Evolutionary conservation across 2,888 invertebrate species (phyloP).

Genomic region (Pristionchus japonicus): DNA sequence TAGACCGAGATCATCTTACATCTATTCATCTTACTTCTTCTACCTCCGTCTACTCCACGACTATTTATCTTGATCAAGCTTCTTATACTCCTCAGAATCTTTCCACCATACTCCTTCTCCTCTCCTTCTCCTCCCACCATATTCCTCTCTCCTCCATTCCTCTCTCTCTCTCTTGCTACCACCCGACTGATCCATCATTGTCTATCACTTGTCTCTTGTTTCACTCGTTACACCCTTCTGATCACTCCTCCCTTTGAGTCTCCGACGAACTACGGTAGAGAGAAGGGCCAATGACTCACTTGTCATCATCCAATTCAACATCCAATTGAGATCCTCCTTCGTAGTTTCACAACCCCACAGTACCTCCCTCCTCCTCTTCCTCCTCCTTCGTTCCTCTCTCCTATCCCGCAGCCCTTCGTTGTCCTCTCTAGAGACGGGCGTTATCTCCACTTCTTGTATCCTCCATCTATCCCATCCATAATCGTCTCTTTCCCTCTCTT

Average conservation of each 20-base stretch:
- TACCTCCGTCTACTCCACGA: background rate
- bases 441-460: constrained; percentile 17
- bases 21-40: background rate
- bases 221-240: constrained; percentile 23
- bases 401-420: constrained; percentile 22
- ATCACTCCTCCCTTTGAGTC: background rate
- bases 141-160: background rate
- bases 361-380: background rate
- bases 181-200: constrained; percentile 17
- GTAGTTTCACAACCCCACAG: background rate
- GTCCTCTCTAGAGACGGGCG: background rate
- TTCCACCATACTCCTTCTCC: background rate
- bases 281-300: background rate
- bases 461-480: constrained; percentile 35
- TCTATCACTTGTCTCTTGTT: constrained; percentile 29
- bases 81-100: background rate
- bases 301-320: background rate
- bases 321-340: background rate
- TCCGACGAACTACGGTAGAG: background rate
- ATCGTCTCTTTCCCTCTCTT: constrained; percentile 43
- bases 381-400: background rate
- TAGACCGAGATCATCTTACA: constrained; percentile 41
- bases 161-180: background rate
- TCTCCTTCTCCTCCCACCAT: no score
- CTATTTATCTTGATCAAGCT: constrained; percentile 7